Conservation (phyloP, 2,888 invertebrate genomes). For the Aromia moschata region DNA sequence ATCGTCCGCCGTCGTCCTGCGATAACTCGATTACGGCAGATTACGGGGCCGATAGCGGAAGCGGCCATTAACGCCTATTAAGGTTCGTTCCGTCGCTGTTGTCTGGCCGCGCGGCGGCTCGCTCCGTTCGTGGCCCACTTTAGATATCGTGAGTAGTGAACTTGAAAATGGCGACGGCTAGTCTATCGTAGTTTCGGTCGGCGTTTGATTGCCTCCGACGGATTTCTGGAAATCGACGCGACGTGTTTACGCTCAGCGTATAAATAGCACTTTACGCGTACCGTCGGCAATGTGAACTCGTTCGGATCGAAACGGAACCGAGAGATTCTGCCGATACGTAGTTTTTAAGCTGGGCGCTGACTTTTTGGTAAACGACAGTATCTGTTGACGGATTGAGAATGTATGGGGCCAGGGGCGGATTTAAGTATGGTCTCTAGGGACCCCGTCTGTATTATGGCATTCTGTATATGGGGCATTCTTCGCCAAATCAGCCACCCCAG, state of each 20-base stretch:
- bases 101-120: constrained; percentile 26
- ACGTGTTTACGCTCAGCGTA: constrained; percentile 6
- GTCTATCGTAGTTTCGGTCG: constrained; percentile 30
- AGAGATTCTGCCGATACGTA: too few relatives aligned
- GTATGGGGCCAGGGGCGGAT: too few relatives aligned
- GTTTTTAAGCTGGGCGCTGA: too few relatives aligned
- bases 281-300: neutral
- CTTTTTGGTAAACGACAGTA: too few relatives aligned
- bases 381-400: too few relatives aligned
- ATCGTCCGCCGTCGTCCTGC: constrained; percentile 17
- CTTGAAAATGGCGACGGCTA: constrained; percentile 31
- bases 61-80: constrained; percentile 35
- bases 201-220: constrained; percentile 5
- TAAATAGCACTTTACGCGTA: constrained; percentile 1
- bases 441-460: too few relatives aligned
- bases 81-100: constrained; percentile 31
- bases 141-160: constrained; percentile 30
- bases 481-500: too few relatives aligned
- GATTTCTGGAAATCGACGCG: constrained; percentile 18
- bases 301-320: neutral
- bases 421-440: too few relatives aligned
- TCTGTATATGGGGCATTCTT: too few relatives aligned
- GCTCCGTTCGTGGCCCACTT: constrained; percentile 33
- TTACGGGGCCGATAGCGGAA: constrained; percentile 36
- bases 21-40: constrained; percentile 31